Percentiles rank a stretch among this genome's conserved stretches.
These are phyloP conservation scores for Oligia latruncula DNA, from an alignment of 2,888 invertebrate species.

Conservation along the genomic window DNA sequence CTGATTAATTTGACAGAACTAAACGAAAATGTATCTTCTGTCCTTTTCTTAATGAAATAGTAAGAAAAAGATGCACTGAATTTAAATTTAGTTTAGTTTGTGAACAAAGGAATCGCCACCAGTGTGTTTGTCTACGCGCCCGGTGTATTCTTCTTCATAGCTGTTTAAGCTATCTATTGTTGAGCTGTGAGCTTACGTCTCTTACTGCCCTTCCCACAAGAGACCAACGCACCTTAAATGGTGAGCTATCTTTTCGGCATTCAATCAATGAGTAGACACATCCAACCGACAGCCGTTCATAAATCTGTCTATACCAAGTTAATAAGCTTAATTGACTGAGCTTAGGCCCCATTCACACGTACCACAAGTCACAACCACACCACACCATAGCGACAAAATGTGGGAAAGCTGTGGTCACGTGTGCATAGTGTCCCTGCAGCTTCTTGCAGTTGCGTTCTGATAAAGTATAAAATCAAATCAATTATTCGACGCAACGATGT, in stretches of 20 bases:
- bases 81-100: too few relatives aligned
- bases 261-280: too few relatives aligned
- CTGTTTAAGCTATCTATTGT: not conserved
- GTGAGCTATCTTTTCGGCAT: not conserved
- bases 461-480: too few relatives aligned
- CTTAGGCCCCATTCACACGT: not conserved
- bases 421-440: not conserved
- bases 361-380: not conserved
- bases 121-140: too few relatives aligned
- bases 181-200: constrained; percentile 63
- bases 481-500: not conserved
- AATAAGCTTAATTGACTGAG: not conserved
- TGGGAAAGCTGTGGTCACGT: not conserved
- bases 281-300: not conserved
- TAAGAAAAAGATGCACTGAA: too few relatives aligned
- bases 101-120: too few relatives aligned
- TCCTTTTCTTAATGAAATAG: too few relatives aligned
- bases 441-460: not conserved
- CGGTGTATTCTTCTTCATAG: constrained; percentile 70
- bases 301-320: not conserved
- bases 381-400: not conserved
- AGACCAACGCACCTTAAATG: constrained; percentile 96
- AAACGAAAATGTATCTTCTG: too few relatives aligned
- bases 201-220: constrained; percentile 97
- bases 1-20: too few relatives aligned